Percentiles rank a stretch among this genome's conserved stretches.
phyloP scores from a whole-genome alignment of 2,797 vertebrate species.

The Perdix hodgsoniae region DNA sequence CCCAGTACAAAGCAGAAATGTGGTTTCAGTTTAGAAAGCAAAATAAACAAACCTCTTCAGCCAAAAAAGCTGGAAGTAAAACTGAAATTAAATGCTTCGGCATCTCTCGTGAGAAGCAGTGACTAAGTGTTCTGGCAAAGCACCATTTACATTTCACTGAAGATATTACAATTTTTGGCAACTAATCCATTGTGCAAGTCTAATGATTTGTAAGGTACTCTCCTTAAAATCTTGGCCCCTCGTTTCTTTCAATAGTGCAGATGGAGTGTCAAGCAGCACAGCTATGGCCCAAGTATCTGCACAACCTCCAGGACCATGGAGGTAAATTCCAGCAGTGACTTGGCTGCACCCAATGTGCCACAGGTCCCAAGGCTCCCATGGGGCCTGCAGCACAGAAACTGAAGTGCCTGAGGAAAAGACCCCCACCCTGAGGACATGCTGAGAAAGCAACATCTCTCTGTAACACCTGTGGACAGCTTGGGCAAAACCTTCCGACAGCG shows the following conservation, averaged over 20 bases:
- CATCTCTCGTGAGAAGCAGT: not conserved
- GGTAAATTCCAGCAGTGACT: not conserved
- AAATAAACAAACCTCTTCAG: not conserved
- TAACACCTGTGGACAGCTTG: not conserved
- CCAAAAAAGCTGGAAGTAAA: not conserved
- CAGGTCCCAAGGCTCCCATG: not conserved
- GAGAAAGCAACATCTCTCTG: not conserved
- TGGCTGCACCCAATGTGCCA: fast-evolving
- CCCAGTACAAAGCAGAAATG: not conserved
- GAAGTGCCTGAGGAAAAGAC: not conserved
- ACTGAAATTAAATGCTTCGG: not conserved
- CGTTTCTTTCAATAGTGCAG: not conserved
- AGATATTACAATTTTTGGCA: not conserved
- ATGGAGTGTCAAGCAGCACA: not conserved
- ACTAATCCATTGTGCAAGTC: not conserved
- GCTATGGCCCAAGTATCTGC: not conserved
- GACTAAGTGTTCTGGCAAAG: not conserved
- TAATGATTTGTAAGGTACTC: not conserved
- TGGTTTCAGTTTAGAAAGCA: not conserved
- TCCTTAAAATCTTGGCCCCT: not conserved
- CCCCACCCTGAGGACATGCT: not conserved
- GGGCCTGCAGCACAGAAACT: not conserved
- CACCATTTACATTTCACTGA: not conserved
- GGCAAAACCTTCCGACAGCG: not conserved
- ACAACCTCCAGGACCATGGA: not conserved